phyloP scores from a whole-genome alignment of 2,113 vertebrate genomes.

The Ceyx melanurus region DNA sequence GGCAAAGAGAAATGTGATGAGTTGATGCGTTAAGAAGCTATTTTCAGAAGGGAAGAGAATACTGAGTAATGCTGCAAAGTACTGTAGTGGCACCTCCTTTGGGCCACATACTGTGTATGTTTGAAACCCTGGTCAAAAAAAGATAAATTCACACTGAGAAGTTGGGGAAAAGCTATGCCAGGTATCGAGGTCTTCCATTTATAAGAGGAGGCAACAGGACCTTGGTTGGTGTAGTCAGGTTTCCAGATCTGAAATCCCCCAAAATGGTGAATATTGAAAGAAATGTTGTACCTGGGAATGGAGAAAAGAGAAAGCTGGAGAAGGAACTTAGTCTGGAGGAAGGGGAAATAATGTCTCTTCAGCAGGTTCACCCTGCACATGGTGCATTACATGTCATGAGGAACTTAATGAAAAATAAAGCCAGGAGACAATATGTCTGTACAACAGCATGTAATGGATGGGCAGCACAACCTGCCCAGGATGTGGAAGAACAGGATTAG shows the following conservation, averaged over 20 bases:
- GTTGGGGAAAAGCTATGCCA: not conserved
- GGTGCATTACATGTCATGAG: accelerated
- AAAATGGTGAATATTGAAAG: not conserved
- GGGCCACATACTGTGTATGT: not conserved
- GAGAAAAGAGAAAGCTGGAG: not conserved
- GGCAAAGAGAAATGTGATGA: not conserved
- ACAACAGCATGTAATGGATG: accelerated
- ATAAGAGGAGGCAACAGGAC: accelerated
- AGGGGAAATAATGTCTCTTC: not conserved
- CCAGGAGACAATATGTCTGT: not conserved
- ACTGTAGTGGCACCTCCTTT: not conserved
- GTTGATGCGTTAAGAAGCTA: slow-evolving; percentile 6
- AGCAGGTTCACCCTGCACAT: not conserved
- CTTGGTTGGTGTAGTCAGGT: not conserved
- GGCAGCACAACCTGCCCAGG: not conserved
- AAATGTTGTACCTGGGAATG: not conserved
- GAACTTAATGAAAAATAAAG: not conserved
- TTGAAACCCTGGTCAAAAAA: not conserved
- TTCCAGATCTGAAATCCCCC: not conserved
- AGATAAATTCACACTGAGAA: not conserved
- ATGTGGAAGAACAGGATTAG: not conserved
- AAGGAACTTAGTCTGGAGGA: not conserved
- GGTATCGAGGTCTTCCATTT: not conserved
- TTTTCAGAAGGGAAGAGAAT: not conserved
- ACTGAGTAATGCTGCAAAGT: not conserved